Evolutionary conservation across 1,140 invertebrate species (phyloP).

Genomic region (Trissolcus basalis): DNA sequence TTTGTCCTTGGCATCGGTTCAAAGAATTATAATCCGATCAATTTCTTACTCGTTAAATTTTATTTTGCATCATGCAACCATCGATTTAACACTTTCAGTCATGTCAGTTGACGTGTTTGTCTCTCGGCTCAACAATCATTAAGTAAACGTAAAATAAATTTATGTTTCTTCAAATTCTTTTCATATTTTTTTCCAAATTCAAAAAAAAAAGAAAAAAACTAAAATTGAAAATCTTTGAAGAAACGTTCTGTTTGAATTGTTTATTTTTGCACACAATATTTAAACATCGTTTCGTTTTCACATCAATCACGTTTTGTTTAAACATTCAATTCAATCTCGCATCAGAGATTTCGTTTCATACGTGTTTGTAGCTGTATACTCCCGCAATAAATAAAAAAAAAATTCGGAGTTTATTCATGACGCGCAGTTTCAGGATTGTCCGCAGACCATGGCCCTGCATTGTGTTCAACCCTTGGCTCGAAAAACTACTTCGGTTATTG

Average conservation of each 20-base stretch:
- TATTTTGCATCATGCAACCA: slow-evolving; percentile 9
- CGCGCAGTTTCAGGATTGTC: slow-evolving; percentile 62
- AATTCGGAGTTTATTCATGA: slow-evolving; percentile 46
- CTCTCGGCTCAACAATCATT: not conserved
- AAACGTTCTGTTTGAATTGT: slow-evolving; percentile 1
- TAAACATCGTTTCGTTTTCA: slow-evolving; percentile 9
- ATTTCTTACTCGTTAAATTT: slow-evolving; percentile 30
- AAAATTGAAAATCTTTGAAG: no score
- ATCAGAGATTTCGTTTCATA: slow-evolving; percentile 55
- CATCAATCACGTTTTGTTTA: slow-evolving; percentile 27
- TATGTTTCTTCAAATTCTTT: no score
- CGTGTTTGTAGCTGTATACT: slow-evolving; percentile 44
- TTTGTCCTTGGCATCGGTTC: slow-evolving; percentile 63
- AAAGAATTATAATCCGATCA: slow-evolving; percentile 66
- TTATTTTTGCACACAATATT: not conserved
- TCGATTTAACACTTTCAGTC: slow-evolving; percentile 34
- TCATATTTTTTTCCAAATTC: no score
- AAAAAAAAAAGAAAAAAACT: no score
- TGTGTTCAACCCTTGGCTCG: slow-evolving; percentile 48
- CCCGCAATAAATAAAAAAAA: slow-evolving; percentile 54
- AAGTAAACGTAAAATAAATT: no score
- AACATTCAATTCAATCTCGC: slow-evolving; percentile 21
- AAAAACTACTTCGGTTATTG: slow-evolving; percentile 59
- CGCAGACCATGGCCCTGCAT: slow-evolving; percentile 55
- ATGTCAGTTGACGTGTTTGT: slow-evolving; percentile 36